A percentile compares a stretch with the other conserved stretches of the same genome.
These are phyloP conservation scores for Acanthornis magna DNA, from an alignment of 2,797 vertebrate genomes.

Conservation along the genomic window DNA sequence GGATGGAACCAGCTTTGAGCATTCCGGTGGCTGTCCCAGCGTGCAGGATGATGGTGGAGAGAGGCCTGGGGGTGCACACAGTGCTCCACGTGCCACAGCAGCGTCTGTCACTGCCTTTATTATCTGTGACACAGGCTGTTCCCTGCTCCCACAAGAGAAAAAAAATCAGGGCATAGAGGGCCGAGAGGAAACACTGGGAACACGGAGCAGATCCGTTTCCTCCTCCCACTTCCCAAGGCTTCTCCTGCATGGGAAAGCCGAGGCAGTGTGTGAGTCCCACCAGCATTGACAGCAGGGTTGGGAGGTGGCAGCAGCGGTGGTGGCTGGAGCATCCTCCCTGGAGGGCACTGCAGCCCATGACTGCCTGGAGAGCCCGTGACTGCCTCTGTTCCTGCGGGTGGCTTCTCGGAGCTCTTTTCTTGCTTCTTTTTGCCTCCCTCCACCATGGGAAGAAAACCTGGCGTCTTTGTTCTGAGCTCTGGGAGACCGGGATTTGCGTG, in stretches of 20 bases:
- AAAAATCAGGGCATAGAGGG: neutral
- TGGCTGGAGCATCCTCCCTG: neutral
- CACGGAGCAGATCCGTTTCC: neutral
- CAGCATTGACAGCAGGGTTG: rapidly evolving
- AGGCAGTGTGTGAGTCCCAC: rapidly evolving
- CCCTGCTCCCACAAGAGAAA: neutral
- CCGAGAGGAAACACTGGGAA: neutral
- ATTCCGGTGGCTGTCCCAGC: rapidly evolving
- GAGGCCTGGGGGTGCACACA: neutral
- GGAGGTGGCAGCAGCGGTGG: rapidly evolving
- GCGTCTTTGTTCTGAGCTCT: neutral
- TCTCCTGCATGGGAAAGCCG: neutral
- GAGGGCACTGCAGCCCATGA: neutral
- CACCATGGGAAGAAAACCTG: rapidly evolving
- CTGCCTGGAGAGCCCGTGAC: rapidly evolving
- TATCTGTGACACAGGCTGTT: neutral
- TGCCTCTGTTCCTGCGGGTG: rapidly evolving
- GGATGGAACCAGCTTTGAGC: neutral
- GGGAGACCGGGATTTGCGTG: neutral
- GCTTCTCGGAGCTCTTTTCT: neutral
- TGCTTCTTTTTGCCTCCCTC: neutral
- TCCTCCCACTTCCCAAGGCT: slow-evolving; percentile 23
- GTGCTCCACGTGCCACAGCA: neutral
- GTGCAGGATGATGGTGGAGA: neutral
- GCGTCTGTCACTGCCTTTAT: neutral